Percentiles rank a stretch among this genome's conserved stretches.
phyloP scores from a whole-genome alignment of 30 jellyfish, hydroid and myxozoan genomes.

The Clytia hemisphaerica region DNA sequence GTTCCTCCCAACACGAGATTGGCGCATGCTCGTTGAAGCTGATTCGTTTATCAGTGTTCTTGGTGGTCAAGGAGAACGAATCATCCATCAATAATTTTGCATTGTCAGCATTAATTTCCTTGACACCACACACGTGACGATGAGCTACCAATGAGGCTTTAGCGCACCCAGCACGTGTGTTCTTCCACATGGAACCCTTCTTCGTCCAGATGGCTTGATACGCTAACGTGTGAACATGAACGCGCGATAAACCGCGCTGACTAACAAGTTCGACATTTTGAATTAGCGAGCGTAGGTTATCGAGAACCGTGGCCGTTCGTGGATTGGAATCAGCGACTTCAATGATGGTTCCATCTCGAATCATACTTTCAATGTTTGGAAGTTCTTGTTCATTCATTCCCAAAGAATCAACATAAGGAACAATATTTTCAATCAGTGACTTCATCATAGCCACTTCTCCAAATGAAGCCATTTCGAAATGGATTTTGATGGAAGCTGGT shows the following conservation, averaged over 20 bases:
- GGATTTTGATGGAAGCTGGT: constrained; percentile 34
- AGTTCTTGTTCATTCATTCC: constrained; percentile 94
- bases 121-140: constrained; percentile 64
- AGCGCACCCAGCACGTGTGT: constrained; percentile 57
- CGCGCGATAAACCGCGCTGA: constrained; percentile 57
- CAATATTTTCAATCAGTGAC: constrained; percentile 52
- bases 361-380: constrained; percentile 81
- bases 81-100: constrained; percentile 86
- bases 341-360: constrained; percentile 52
- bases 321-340: constrained; percentile 79
- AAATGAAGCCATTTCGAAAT: constrained; percentile 94
- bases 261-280: constrained; percentile 33
- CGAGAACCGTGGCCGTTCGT: constrained; percentile 73
- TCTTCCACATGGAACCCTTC: constrained; percentile 60
- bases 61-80: constrained; percentile 59
- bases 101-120: constrained; percentile 42
- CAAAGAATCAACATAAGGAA: constrained; percentile 76
- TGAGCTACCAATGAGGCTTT: constrained; percentile 85
- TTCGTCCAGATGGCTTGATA: constrained; percentile 60
- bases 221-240: constrained; percentile 84
- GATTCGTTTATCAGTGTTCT: constrained; percentile 40
- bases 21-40: constrained; percentile 57
- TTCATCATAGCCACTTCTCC: constrained; percentile 83
- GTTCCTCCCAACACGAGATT: constrained; percentile 90
- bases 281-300: constrained; percentile 56